phyloP scores from a whole-genome alignment of 2,888 invertebrate genomes.

The Drosophila pseudotalamancana region DNA sequence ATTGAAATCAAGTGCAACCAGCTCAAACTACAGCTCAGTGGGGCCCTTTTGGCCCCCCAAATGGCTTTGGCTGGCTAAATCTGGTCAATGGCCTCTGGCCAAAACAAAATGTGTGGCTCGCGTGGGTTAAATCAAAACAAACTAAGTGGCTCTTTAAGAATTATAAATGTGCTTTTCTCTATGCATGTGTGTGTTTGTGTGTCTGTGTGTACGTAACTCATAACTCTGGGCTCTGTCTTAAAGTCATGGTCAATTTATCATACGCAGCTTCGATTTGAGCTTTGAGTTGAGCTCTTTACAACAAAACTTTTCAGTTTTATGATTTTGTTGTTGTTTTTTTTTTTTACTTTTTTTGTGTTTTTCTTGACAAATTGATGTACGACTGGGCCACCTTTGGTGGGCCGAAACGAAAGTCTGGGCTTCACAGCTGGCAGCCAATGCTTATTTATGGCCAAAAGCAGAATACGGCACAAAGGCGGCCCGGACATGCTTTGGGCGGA shows the following conservation, averaged over 20 bases:
- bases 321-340: neutral
- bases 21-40: neutral
- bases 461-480: neutral
- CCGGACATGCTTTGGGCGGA: constrained; percentile 33
- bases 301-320: neutral
- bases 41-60: constrained; percentile 43
- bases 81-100: constrained; percentile 70
- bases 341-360: no score
- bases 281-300: constrained; percentile 17
- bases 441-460: constrained; percentile 55
- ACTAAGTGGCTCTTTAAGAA: constrained; percentile 71
- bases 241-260: constrained; percentile 76
- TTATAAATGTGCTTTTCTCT: constrained; percentile 56
- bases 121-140: constrained; percentile 75
- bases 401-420: constrained; percentile 48
- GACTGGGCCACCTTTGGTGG: constrained; percentile 58
- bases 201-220: constrained; percentile 26
- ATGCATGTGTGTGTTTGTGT: constrained; percentile 13
- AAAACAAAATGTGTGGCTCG: constrained; percentile 30
- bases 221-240: constrained; percentile 34
- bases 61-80: constrained; percentile 30
- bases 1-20: constrained; percentile 68
- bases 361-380: constrained; percentile 68
- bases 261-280: constrained; percentile 51
- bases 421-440: constrained; percentile 28